phyloP scores from a whole-genome alignment of 2,113 vertebrate species.

The Malurus elegans region DNA sequence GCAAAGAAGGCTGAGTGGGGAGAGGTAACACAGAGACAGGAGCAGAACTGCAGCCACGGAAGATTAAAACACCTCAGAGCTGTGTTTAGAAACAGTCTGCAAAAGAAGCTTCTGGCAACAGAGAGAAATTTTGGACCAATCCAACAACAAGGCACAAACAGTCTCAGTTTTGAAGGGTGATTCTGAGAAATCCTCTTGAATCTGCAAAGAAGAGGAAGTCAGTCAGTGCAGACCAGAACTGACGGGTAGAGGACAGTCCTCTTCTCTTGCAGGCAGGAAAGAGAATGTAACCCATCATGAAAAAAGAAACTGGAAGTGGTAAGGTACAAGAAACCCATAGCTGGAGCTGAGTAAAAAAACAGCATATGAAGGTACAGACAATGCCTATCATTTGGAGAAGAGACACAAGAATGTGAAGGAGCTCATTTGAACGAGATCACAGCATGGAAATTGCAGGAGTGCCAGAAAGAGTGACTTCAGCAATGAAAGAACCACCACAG shows the following conservation, averaged over 20 bases:
- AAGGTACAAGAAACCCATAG: neutral
- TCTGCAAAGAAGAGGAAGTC: neutral
- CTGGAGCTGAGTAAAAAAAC: neutral
- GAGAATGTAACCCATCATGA: neutral
- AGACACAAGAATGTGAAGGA: conserved; percentile 7
- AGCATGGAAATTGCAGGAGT: conserved; percentile 13
- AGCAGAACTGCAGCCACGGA: neutral
- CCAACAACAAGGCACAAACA: neutral
- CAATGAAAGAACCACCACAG: conserved; percentile 41
- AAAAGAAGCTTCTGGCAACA: conserved; percentile 11
- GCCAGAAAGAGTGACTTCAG: conserved; percentile 36
- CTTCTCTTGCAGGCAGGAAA: neutral
- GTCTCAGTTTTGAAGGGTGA: neutral
- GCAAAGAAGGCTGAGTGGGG: neutral
- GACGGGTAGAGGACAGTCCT: neutral
- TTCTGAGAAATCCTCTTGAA: neutral
- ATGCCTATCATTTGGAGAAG: neutral
- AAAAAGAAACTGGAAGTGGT: neutral
- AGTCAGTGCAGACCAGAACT: neutral
- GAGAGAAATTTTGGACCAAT: neutral
- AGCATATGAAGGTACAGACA: neutral
- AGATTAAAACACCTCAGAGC: conserved; percentile 12
- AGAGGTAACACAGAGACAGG: neutral
- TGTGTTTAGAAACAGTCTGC: neutral
- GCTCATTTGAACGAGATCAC: neutral